A percentile compares a stretch with the other conserved stretches of the same genome.
Conservation (phyloP, 2,797 vertebrate species). For the Hephaestus fuliginosus region DNA sequence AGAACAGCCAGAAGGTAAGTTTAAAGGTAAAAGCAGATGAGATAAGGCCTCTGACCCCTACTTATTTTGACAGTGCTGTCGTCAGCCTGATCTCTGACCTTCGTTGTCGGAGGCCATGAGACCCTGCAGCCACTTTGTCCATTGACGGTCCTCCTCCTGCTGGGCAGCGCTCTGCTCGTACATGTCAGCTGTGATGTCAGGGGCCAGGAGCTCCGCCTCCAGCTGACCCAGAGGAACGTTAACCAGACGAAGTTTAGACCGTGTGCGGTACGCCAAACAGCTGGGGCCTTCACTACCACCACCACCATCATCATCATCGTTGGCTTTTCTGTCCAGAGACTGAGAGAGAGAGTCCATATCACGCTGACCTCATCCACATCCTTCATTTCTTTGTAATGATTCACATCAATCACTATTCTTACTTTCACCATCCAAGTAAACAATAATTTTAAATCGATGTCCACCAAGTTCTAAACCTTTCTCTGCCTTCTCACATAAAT, state of each 20-base stretch:
- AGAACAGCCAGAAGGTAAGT: neutral
- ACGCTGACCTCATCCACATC: too few species aligned
- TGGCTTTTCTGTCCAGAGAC: constrained; percentile 48
- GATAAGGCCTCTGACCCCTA: neutral
- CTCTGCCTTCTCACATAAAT: too few species aligned
- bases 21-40: neutral
- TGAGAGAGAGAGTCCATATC: constrained; percentile 9
- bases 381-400: too few species aligned
- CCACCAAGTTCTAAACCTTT: too few species aligned
- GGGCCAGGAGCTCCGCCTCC: constrained; percentile 93
- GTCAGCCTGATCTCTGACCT: constrained; percentile 79
- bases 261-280: constrained; percentile 91
- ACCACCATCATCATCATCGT: constrained; percentile 2
- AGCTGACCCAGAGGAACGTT: constrained; percentile 92
- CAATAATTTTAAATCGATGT: too few species aligned
- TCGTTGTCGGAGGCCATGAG: constrained; percentile 91
- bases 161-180: constrained; percentile 85
- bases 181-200: constrained; percentile 96
- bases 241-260: constrained; percentile 92
- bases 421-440: too few species aligned
- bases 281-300: constrained; percentile 1
- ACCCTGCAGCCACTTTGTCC: constrained; percentile 93
- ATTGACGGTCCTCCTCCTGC: constrained; percentile 90
- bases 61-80: neutral
- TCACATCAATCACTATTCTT: too few species aligned